Conservation (phyloP, 2,113 vertebrate species). For the Sinocyclocheilus anshuiensis region DNA sequence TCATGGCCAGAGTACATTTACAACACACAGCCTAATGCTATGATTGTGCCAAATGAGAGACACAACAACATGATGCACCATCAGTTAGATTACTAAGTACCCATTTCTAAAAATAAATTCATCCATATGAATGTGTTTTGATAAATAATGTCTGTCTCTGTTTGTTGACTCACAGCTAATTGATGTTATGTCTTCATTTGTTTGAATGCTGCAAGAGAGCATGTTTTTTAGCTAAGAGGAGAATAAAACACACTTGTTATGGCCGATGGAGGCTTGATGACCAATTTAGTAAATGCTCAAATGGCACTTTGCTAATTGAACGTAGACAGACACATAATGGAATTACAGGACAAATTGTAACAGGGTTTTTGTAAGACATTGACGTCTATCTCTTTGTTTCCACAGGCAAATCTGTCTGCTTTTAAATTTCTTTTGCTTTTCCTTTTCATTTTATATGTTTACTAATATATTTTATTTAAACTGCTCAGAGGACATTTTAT, state of each 20-base stretch:
- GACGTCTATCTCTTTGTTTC: neutral
- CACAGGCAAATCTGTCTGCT: neutral
- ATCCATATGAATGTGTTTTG: conserved; percentile 35
- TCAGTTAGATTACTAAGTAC: conserved; percentile 41
- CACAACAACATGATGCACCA: conserved; percentile 40
- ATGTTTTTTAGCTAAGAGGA: conserved; percentile 24
- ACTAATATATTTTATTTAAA: neutral
- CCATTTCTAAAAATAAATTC: conserved; percentile 32
- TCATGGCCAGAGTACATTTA: neutral
- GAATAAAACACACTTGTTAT: conserved; percentile 19
- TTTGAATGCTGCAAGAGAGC: conserved; percentile 20
- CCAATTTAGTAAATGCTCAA: conserved; percentile 23
- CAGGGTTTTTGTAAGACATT: conserved; percentile 4
- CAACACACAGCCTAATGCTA: neutral
- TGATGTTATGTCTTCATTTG: conserved; percentile 31
- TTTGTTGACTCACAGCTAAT: conserved; percentile 35
- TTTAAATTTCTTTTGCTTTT: neutral
- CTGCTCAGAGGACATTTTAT: neutral
- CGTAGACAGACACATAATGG: neutral
- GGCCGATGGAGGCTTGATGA: conserved; percentile 23
- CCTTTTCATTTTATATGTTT: neutral
- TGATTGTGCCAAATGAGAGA: conserved; percentile 27
- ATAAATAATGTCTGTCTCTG: conserved; percentile 28
- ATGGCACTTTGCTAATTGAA: conserved; percentile 26
- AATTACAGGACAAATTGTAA: conserved; percentile 10